Evolutionary conservation across 2,888 invertebrate species (phyloP).

Genomic region (Arctia plantaginis): DNA sequence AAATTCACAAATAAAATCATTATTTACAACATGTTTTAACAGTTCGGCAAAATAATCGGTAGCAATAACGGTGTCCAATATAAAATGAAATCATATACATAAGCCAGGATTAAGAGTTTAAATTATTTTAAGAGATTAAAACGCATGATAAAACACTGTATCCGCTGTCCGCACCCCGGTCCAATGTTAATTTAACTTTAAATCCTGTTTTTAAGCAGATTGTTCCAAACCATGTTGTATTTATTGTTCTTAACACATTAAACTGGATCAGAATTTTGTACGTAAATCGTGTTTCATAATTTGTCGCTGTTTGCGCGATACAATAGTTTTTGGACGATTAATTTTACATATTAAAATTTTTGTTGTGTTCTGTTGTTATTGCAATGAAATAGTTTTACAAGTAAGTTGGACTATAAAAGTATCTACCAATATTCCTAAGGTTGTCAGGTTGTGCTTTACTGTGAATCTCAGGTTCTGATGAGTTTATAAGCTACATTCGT

Average conservation of each 20-base stretch:
- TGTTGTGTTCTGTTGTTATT: not conserved
- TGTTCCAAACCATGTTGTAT: constrained; percentile 48
- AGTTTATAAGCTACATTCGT: not conserved
- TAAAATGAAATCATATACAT: constrained; percentile 45
- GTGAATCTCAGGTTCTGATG: not conserved
- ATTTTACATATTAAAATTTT: not conserved
- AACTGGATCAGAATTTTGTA: constrained; percentile 45
- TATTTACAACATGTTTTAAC: constrained; percentile 16
- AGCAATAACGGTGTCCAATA: constrained; percentile 35
- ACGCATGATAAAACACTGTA: constrained; percentile 68
- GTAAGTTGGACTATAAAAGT: too few relatives aligned
- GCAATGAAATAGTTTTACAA: not conserved
- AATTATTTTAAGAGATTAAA: constrained; percentile 79
- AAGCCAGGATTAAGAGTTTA: constrained; percentile 77
- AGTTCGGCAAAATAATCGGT: constrained; percentile 30
- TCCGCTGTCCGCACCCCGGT: constrained; percentile 60
- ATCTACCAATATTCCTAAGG: not conserved
- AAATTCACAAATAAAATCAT: constrained; percentile 3
- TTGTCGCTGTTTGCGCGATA: constrained; percentile 17
- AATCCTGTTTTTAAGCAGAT: constrained; percentile 63
- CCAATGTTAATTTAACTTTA: constrained; percentile 74
- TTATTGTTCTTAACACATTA: constrained; percentile 50
- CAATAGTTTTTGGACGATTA: constrained; percentile 8
- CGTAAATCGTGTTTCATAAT: constrained; percentile 44
- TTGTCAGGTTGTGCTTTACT: not conserved